Percentiles rank a stretch among this genome's conserved stretches.
Evolutionary conservation across 2,888 invertebrate species (phyloP).

Genomic region (Acronicta alni): DNA sequence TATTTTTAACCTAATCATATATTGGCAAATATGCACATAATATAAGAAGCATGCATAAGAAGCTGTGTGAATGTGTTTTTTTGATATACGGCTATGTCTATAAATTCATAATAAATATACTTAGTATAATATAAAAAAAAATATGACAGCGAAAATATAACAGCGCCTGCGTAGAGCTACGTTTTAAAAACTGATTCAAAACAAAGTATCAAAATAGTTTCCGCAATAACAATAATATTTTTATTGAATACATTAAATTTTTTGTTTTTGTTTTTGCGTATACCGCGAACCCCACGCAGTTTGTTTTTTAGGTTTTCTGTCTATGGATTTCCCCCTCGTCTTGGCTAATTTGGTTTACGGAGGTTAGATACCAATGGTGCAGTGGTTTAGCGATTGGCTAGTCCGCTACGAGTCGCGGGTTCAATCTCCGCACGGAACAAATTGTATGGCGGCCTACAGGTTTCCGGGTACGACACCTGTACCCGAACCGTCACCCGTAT

Average conservation of each 20-base stretch:
- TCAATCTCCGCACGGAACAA: too few species aligned
- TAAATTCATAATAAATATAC: too few species aligned
- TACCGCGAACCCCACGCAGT: slow-evolving; percentile 8
- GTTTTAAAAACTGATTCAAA: slow-evolving; percentile 18
- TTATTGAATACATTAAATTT: slow-evolving; percentile 25
- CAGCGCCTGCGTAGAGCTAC: slow-evolving; percentile 33
- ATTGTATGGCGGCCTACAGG: background rate
- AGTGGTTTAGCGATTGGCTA: too few species aligned
- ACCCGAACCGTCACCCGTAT: too few species aligned
- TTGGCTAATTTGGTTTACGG: background rate
- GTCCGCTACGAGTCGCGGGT: too few species aligned
- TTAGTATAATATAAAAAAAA: slow-evolving; percentile 6
- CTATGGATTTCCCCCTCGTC: background rate
- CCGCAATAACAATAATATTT: slow-evolving; percentile 41
- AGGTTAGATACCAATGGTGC: too few species aligned
- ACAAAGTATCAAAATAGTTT: slow-evolving; percentile 31
- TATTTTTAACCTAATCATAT: too few species aligned
- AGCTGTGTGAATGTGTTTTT: too few species aligned
- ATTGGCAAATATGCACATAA: too few species aligned
- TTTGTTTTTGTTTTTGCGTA: slow-evolving; percentile 14
- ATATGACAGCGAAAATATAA: background rate
- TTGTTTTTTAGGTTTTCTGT: slow-evolving; percentile 5
- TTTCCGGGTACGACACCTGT: too few species aligned
- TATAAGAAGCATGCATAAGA: too few species aligned
- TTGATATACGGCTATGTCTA: too few species aligned